Percentiles rank a stretch among this genome's conserved stretches.
These are phyloP conservation scores for Laspeyria flexula DNA, from an alignment of 2,888 invertebrate genomes.

Conservation along the genomic window DNA sequence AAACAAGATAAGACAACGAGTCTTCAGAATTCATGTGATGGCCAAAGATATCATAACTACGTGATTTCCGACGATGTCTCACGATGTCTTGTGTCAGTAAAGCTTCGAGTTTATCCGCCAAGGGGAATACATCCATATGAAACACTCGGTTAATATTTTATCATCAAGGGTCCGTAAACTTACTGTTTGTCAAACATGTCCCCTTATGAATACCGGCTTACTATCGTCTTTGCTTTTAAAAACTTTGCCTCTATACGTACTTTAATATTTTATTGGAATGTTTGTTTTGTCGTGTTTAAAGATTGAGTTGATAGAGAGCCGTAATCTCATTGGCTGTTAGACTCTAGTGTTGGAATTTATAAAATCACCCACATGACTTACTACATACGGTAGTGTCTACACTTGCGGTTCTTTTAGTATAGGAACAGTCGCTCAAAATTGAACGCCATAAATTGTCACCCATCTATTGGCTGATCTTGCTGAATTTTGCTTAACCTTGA, in stretches of 20 bases:
- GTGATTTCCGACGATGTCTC: neutral
- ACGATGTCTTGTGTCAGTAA: neutral
- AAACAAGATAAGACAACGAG: neutral
- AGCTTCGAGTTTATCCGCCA: slow-evolving; percentile 2
- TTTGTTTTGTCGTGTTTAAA: neutral
- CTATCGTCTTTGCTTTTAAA: slow-evolving; percentile 4
- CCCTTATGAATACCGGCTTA: neutral
- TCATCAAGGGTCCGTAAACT: slow-evolving; percentile 4
- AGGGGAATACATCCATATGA: slow-evolving; percentile 6
- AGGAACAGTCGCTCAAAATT: no score
- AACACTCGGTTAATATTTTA: slow-evolving; percentile 13
- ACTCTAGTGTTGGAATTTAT: no score
- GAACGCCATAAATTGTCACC: no score
- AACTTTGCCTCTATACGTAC: neutral
- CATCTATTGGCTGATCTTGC: no score
- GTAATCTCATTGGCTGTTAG: no score
- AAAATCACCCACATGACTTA: no score
- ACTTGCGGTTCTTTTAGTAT: no score
- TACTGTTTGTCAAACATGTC: slow-evolving; percentile 6
- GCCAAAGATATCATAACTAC: slow-evolving; percentile 1
- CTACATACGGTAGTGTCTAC: no score
- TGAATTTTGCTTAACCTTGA: no score
- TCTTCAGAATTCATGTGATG: neutral
- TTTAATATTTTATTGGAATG: neutral
- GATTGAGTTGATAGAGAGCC: no score